A percentile compares a stretch with the other conserved stretches of the same genome.
These are phyloP conservation scores for Plebejus anna DNA, from an alignment of 2,888 invertebrate species.

Conservation along the genomic window DNA sequence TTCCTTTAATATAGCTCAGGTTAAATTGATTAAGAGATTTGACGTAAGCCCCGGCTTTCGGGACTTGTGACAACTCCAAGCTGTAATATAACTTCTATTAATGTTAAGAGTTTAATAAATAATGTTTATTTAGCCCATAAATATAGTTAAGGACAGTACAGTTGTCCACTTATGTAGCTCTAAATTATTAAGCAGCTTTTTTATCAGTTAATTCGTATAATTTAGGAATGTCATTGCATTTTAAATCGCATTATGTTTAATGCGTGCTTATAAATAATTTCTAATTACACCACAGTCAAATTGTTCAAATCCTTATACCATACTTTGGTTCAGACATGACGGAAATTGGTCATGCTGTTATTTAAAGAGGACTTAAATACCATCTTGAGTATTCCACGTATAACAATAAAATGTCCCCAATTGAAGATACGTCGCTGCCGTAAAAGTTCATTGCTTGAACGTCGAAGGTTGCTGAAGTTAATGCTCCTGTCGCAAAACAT, in stretches of 20 bases:
- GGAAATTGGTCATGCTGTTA: too few relatives aligned
- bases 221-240: too few relatives aligned
- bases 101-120: background rate
- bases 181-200: too few relatives aligned
- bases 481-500: background rate
- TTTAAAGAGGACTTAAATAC: too few relatives aligned
- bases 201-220: too few relatives aligned
- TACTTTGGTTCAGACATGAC: too few relatives aligned
- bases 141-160: background rate
- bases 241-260: too few relatives aligned
- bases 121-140: background rate
- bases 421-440: background rate
- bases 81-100: conserved; percentile 3
- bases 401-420: background rate
- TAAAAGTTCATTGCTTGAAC: background rate
- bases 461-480: conserved; percentile 5
- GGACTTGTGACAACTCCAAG: conserved; percentile 19
- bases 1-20: conserved; percentile 12
- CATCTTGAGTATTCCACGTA: too few relatives aligned
- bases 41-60: conserved; percentile 19
- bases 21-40: conserved; percentile 28
- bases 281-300: too few relatives aligned
- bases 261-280: too few relatives aligned
- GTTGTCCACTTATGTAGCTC: background rate
- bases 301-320: too few relatives aligned